Conservation (phyloP, 2,113 vertebrate genomes). For the Toxostoma redivivum region DNA sequence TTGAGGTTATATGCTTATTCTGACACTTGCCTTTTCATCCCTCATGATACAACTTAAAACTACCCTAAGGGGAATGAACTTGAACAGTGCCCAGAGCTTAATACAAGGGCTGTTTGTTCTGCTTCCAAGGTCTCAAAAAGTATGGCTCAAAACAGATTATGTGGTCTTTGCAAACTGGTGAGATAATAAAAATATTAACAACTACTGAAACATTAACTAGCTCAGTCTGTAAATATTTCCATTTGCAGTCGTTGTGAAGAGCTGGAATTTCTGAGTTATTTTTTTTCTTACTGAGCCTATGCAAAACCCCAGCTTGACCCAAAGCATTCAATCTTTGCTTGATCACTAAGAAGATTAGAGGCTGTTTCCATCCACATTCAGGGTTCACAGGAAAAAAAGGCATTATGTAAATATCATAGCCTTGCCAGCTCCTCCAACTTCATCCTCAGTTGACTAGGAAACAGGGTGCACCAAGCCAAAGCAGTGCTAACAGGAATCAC, state of each 20-base stretch:
- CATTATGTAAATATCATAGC: constrained; percentile 50
- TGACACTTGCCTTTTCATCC: not conserved
- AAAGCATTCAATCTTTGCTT: constrained; percentile 55
- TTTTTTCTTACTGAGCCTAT: not conserved
- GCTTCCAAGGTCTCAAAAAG: not conserved
- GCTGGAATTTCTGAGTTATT: not conserved
- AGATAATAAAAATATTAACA: not conserved
- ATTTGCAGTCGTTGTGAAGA: not conserved
- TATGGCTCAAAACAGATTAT: not conserved
- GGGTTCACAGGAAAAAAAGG: constrained; percentile 23
- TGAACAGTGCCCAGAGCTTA: not conserved
- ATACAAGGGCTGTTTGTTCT: not conserved
- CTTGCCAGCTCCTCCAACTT: constrained; percentile 47
- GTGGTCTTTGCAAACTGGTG: not conserved
- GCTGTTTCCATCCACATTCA: constrained; percentile 46
- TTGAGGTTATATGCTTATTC: not conserved
- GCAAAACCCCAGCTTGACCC: constrained; percentile 27
- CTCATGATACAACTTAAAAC: not conserved
- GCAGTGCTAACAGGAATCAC: constrained; percentile 3
- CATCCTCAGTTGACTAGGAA: constrained; percentile 39
- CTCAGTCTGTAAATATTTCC: not conserved
- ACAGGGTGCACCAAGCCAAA: not conserved
- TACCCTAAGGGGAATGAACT: not conserved
- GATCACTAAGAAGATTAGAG: constrained; percentile 61
- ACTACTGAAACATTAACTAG: not conserved